Evolutionary conservation across 2,888 invertebrate species (phyloP).

Genomic region (Labia minor): DNA sequence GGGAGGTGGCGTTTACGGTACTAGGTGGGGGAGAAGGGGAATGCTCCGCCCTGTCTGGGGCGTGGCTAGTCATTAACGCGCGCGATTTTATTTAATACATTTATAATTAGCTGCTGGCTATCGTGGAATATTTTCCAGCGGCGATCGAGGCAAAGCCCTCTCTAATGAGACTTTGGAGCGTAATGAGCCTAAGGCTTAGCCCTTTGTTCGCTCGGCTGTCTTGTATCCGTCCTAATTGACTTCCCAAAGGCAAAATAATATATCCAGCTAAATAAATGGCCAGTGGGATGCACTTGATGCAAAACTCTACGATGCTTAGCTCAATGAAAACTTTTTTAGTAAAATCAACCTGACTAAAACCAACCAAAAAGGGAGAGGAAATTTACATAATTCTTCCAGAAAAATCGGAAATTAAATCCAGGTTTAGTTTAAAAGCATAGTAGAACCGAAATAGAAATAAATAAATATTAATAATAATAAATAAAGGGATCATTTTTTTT

Average conservation of each 20-base stretch:
- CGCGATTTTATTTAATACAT: slow-evolving; percentile 13
- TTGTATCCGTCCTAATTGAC: slow-evolving; percentile 8
- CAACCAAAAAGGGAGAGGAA: too few species aligned
- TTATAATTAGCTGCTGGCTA: slow-evolving; percentile 13
- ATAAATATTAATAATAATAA: too few species aligned
- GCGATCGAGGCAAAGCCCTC: slow-evolving; percentile 13
- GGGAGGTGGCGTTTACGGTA: neutral
- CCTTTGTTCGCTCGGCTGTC: slow-evolving; percentile 8
- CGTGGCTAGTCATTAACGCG: slow-evolving; percentile 1
- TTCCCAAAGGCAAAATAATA: slow-evolving; percentile 13
- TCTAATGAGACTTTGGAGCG: slow-evolving; percentile 13
- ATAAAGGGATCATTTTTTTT: too few species aligned
- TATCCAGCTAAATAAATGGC: slow-evolving; percentile 5
- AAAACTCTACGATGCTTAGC: neutral
- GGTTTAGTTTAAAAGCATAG: too few species aligned
- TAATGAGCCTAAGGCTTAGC: slow-evolving; percentile 13
- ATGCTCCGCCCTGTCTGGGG: neutral
- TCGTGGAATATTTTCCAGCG: slow-evolving; percentile 3
- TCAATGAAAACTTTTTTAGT: too few species aligned
- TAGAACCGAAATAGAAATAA: too few species aligned
- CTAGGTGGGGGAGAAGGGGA: neutral
- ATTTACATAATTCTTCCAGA: too few species aligned
- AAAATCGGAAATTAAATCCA: too few species aligned
- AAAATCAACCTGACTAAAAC: too few species aligned
- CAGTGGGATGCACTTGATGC: slow-evolving; percentile 1